Evolutionary conservation across 2,797 vertebrate genomes (phyloP).

Genomic region (Smutsia temminckii): DNA sequence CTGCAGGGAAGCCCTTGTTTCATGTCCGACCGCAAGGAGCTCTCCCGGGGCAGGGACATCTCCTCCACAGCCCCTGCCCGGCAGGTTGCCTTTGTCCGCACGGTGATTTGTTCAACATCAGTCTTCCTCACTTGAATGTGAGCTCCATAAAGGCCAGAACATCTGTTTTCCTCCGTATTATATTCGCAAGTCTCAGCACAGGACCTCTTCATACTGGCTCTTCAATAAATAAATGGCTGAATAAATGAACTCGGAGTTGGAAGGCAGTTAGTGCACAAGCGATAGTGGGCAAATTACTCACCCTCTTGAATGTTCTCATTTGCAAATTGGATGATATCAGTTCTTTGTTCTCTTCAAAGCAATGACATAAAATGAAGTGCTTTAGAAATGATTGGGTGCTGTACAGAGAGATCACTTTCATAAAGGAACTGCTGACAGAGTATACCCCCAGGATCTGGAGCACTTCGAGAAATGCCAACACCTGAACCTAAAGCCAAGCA

Average conservation of each 20-base stretch:
- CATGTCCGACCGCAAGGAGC: not conserved
- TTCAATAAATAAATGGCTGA: not conserved
- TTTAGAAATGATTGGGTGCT: not conserved
- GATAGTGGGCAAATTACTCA: not conserved
- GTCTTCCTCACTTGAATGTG: not conserved
- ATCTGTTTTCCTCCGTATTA: not conserved
- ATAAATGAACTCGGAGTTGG: not conserved
- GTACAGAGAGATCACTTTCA: not conserved
- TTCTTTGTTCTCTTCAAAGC: not conserved
- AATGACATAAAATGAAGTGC: not conserved
- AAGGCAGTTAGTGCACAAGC: not conserved
- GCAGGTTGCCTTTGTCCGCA: not conserved
- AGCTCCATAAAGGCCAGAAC: not conserved
- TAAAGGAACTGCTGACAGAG: not conserved
- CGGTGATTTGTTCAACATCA: not conserved
- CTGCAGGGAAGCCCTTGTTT: not conserved
- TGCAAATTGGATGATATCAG: not conserved
- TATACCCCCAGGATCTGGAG: not conserved
- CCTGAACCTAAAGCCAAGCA: not conserved
- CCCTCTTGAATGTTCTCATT: not conserved
- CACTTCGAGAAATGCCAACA: not conserved
- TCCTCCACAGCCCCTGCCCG: not conserved
- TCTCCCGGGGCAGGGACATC: not conserved
- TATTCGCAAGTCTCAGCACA: not conserved
- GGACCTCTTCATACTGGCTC: not conserved